A percentile compares a stretch with the other conserved stretches of the same genome.
phyloP scores from a whole-genome alignment of 2,113 vertebrate genomes.

The Sporophila hypoxantha region DNA sequence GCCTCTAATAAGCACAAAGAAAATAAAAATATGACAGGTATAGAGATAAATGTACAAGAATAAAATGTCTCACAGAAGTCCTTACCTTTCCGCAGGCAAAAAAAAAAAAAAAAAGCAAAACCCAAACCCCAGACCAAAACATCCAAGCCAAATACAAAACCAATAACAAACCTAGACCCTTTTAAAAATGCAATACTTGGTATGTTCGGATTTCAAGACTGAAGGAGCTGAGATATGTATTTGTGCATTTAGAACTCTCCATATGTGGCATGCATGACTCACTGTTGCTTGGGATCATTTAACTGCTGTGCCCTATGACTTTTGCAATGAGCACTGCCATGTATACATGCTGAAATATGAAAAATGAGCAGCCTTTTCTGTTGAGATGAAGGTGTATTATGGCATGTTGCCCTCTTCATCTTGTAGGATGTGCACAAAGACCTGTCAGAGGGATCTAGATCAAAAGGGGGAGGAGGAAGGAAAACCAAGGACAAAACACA shows the following conservation, averaged over 20 bases:
- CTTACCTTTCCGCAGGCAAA: conserved; percentile 69
- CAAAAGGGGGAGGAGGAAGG: neutral
- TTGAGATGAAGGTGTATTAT: neutral
- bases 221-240: conserved; percentile 15
- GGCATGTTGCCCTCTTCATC: neutral
- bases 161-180: conserved; percentile 26
- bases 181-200: conserved; percentile 83
- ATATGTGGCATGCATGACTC: neutral
- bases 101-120: neutral
- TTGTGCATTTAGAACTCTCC: neutral
- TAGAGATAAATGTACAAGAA: conserved; percentile 41
- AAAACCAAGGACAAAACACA: neutral
- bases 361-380: neutral
- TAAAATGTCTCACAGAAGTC: conserved; percentile 7
- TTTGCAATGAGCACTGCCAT: neutral
- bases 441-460: neutral
- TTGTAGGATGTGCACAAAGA: neutral
- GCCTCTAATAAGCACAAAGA: conserved; percentile 45
- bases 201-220: conserved; percentile 28
- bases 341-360: neutral
- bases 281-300: neutral
- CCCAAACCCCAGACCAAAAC: neutral
- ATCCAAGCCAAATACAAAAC: conserved; percentile 5
- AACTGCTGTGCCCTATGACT: neutral
- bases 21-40: neutral